Base-by-base conservation (phyloP, 2,888 invertebrate species). In the Psococerastis gibbosa region DNA sequence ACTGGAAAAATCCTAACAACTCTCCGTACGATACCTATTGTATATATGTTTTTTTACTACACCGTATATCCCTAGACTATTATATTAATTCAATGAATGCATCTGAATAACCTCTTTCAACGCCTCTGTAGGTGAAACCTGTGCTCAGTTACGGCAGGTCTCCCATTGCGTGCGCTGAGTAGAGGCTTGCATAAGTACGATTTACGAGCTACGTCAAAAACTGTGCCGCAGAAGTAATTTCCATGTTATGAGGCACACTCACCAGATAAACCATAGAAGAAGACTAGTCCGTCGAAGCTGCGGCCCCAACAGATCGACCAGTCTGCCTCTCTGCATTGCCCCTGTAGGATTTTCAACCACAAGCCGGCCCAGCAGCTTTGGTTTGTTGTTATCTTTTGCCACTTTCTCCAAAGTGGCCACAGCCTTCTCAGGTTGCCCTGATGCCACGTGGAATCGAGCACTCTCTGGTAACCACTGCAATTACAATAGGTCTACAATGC, bases 221-320 rank as follows among this genome's bases (percentile, higher is more conserved):
- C n/a, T n/a, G n/a, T n/a, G n/a, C n/a, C n/a, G n/a, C n/a, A n/a
- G 9, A 35, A 18, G 15, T 33, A 23, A 23, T 13, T 11, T 15
- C 27, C 22, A 42, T 41, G 31, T 33, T 18, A 9, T 41, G 32
- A 41, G 22, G 16, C 32, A 15, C n/a, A 51, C 60, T 58, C 63
- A 85, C 92, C 92, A 94, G 53, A 94, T 89, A 52, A 91, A 76
- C 92, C 92, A 92, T 2, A 94, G 67, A 15, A 92, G 64, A 17
- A 89, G 57, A 9, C 91, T 91, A 2, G 92, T 92, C 49, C 72
- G 71, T 55, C 83, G 68, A 49, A 89, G 67, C 49, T 85, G 84
- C 11, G 83, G 80, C 48, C 83, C 75, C 8, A 84, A 64, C 5
- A 88, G 64, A 55, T 82, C 81, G 53, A 69, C 68, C 42, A 82